A percentile compares a stretch with the other conserved stretches of the same genome.
These are phyloP conservation scores for Aphrocallistes beatrix DNA, from an alignment of 37 sponge, comb jelly and placozoan species.

Conservation along the genomic window DNA sequence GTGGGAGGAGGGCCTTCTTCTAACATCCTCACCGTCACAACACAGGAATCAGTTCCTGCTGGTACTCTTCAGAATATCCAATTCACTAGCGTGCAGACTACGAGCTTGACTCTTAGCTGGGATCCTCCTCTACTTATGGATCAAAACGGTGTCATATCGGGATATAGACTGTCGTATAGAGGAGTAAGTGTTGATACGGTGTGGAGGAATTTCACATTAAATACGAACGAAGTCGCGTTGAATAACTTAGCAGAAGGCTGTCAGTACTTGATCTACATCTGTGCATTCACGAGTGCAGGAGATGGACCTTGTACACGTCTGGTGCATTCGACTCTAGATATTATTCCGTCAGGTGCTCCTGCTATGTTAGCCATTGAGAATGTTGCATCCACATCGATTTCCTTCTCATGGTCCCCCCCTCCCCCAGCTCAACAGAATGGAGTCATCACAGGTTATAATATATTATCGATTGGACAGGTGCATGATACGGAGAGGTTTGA, in stretches of 20 bases:
- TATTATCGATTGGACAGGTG: not conserved
- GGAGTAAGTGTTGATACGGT: not conserved
- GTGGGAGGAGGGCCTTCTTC: not conserved
- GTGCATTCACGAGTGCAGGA: not conserved
- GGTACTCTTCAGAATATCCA: not conserved
- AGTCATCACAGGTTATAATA: slow-evolving; percentile 19
- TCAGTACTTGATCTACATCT: not conserved
- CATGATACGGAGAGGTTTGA: not conserved
- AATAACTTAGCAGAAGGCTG: not conserved
- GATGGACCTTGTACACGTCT: not conserved
- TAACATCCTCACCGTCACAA: not conserved
- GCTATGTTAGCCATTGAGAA: not conserved
- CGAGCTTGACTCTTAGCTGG: not conserved
- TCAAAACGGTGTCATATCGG: not conserved
- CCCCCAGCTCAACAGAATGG: slow-evolving; percentile 19
- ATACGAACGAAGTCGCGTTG: not conserved
- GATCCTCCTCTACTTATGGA: not conserved
- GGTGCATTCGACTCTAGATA: not conserved
- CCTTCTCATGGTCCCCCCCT: slow-evolving; percentile 28
- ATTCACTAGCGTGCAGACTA: not conserved
- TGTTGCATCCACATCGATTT: not conserved
- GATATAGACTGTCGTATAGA: not conserved
- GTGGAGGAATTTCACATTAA: not conserved
- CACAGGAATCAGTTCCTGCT: not conserved
- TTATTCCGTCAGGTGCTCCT: not conserved